Conservation (phyloP, 2,888 invertebrate genomes). For the Andricus curvator region DNA sequence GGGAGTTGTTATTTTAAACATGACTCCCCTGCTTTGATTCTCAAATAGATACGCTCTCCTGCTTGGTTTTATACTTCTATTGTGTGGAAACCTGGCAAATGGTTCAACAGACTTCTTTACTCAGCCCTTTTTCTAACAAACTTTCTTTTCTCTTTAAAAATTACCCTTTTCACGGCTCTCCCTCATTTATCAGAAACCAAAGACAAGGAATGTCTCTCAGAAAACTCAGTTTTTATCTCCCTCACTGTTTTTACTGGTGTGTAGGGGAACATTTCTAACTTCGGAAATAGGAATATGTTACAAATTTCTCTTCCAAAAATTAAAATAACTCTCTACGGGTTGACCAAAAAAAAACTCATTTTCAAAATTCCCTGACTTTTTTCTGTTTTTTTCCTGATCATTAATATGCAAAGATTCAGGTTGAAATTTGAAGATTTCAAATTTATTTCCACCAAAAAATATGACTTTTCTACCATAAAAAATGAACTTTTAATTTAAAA, state of each 20-base stretch:
- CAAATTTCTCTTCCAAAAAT: background rate
- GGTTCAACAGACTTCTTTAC: slow-evolving; percentile 23
- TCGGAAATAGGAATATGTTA: background rate
- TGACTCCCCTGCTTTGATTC: slow-evolving; percentile 14
- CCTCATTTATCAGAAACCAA: background rate
- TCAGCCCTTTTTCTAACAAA: background rate
- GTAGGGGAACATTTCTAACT: background rate
- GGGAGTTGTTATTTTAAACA: slow-evolving; percentile 32
- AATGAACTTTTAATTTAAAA: too few relatives aligned
- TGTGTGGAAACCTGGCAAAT: slow-evolving; percentile 29
- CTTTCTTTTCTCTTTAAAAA: slow-evolving; percentile 13
- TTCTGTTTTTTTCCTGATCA: too few relatives aligned
- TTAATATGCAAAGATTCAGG: too few relatives aligned
- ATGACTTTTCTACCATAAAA: too few relatives aligned
- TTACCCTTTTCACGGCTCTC: slow-evolving; percentile 4
- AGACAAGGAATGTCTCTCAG: background rate
- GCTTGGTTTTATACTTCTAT: slow-evolving; percentile 21
- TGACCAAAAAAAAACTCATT: too few relatives aligned
- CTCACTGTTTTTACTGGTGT: background rate
- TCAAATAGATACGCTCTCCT: slow-evolving; percentile 32
- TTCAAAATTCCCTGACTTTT: too few relatives aligned
- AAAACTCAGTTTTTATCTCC: slow-evolving; percentile 8
- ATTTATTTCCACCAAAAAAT: too few relatives aligned
- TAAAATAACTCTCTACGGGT: too few relatives aligned
- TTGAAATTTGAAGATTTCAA: too few relatives aligned